Evolutionary conservation across 2,888 invertebrate species (phyloP).

Genomic region (Microchrysa polita): DNA sequence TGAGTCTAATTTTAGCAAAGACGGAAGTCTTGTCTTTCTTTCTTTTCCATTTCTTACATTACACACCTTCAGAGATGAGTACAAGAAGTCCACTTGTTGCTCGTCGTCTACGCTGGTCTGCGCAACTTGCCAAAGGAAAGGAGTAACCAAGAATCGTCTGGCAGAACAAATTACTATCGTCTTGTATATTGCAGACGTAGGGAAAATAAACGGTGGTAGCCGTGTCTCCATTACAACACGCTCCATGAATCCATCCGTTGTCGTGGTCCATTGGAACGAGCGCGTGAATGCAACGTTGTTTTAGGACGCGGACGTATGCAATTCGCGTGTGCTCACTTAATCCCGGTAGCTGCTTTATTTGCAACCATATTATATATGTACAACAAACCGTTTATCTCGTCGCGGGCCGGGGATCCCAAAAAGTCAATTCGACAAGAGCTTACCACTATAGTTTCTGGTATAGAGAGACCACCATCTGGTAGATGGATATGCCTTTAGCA

Average conservation of each 20-base stretch:
- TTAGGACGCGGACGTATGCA: neutral
- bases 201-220: neutral
- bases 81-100: too few relatives aligned
- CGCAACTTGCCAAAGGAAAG: too few relatives aligned
- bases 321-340: constrained; percentile 23
- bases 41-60: too few relatives aligned
- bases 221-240: neutral
- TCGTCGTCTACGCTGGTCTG: too few relatives aligned
- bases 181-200: too few relatives aligned
- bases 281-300: neutral
- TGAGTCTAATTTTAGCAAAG: too few relatives aligned
- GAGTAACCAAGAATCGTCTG: too few relatives aligned
- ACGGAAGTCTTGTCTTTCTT: too few relatives aligned
- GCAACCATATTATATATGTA: too few relatives aligned
- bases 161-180: too few relatives aligned
- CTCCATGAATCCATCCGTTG: too few relatives aligned
- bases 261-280: neutral
- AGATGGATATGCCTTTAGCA: constrained; percentile 18
- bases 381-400: constrained; percentile 31
- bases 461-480: constrained; percentile 42
- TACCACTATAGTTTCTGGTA: constrained; percentile 7
- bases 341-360: constrained; percentile 36
- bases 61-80: too few relatives aligned
- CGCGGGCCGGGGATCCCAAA: neutral
- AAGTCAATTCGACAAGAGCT: neutral